Base-by-base conservation (phyloP, 2,797 vertebrate genomes). In the Kryptopterus vitreolus region DNA sequence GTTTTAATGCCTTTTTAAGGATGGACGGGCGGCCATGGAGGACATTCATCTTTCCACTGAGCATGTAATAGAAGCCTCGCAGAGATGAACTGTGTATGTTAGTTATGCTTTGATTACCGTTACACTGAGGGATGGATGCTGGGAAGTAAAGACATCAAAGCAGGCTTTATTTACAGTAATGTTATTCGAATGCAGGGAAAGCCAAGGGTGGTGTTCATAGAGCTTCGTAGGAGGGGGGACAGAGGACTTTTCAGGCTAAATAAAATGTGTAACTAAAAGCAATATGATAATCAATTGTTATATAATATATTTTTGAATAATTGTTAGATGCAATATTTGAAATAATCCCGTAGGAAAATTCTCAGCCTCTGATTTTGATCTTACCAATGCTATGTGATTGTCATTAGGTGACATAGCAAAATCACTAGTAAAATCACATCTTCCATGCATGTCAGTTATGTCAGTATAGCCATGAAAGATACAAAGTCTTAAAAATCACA, bases 1-100 rank as follows among this genome's bases (percentile, higher is more conserved):
- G 78, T 77, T 90, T 82, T 29, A 50, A 83, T 72, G 77, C 79
- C 68, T 80, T 24, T 85, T 58, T 79, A 66, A 77, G 65, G 58
- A 59, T 61, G 46, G 48, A 48, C 33, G 35, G 53, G 29, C 33
- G 46, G 53, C 31, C 71, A 63, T 69, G 11, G 70, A 81, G 72
- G 79, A 71, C 57, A 53, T 83, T 66, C 6, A 53, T 80, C 75
- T 65, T 53, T 55, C 70, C 46, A 29, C 50, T 68, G 52, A 75
- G 75, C 35, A 73, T 63, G 58, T 24, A 83, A 83, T 43, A 61
- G 46, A 81, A 79, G 52, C 38, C 66, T 61, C 33, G 20, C 52
- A 53, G 35, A 66, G 59, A 59, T 66, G 33, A 68, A 33, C 61
- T 73, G 68, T 82, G 20, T 46, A 74, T 73, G 69, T 50, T 59